Base-by-base conservation (phyloP, 2,797 vertebrate species). In the Peromyscus melanophrys region DNA sequence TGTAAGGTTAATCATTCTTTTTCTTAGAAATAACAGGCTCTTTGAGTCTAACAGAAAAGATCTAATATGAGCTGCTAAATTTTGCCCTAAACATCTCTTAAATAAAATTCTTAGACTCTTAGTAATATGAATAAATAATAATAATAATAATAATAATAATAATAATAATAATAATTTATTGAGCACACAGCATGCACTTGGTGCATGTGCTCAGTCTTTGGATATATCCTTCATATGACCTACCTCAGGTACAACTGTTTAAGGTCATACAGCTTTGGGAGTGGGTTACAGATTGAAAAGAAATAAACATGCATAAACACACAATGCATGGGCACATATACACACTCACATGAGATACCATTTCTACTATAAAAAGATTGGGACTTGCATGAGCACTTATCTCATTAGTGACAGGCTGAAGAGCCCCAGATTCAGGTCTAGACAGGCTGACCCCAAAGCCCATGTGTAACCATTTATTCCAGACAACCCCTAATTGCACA, bases 71-170 rank as follows among this genome's bases (percentile, higher is more conserved):
- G 13, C 27, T 55, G 23, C 78, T 96, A 77, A 89, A 85, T 46
- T 93, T 94, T 76, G 6, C 31, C 63, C 63, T 57, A 96, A 95
- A 93, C 17, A 65, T 61, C 34, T 63, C n/a, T 76, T 76, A 7
- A 7, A 49, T 92, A 80, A 84, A 43, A 43, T 4, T 5, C 43
- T 43, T 94, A 61, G 31, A 84, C 13, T 61, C 69, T 80, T 84
- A 78, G 63, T 76, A 75, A 89, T 9, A 61, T 6, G 10, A 10
- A 88, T 57, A 21, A n/a, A n/a, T n/a, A 75, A 85, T 55, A 31
- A 71, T 59, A 81, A 89, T 40, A 73, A 75, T 6, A 19, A 59
- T 63, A 71, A 84, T n/a, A 81, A 71, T 6, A 71, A 84, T n/a
- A 81, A 63, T 6, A 69, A 90, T 55, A 55, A 55, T 55, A 55